Percentiles rank a stretch among this genome's conserved stretches.
These are phyloP conservation scores for Anthonomus grandis DNA, from an alignment of 1,140 invertebrate genomes.

Conservation along the genomic window DNA sequence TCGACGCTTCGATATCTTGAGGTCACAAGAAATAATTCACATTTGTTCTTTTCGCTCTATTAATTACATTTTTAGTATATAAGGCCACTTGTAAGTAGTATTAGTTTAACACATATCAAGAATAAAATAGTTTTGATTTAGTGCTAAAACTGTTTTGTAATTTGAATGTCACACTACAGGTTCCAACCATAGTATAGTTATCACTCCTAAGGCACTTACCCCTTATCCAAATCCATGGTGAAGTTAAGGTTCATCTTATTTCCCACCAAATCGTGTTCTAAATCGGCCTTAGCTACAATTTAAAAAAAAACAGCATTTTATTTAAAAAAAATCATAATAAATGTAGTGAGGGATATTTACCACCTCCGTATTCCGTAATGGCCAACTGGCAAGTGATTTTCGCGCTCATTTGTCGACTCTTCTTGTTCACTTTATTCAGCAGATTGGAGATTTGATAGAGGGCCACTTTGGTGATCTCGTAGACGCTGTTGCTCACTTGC, in stretches of 20 bases:
- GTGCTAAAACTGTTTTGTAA: not conserved
- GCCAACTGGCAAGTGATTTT: conserved; percentile 66
- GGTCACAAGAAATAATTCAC: no score
- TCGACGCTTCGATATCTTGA: no score
- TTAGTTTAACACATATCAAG: no score
- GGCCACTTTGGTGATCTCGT: conserved; percentile 55
- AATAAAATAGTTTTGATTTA: not conserved
- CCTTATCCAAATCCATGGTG: conserved; percentile 60
- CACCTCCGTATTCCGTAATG: conserved; percentile 62
- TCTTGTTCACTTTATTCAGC: conserved; percentile 53
- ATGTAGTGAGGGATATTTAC: conserved; percentile 43
- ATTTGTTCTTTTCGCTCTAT: not conserved
- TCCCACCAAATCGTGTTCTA: conserved; percentile 45
- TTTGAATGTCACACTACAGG: not conserved
- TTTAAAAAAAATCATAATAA: not conserved
- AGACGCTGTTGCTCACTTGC: conserved; percentile 54
- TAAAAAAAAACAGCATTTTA: not conserved
- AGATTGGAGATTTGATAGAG: conserved; percentile 54
- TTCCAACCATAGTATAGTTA: not conserved
- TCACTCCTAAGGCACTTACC: conserved; percentile 35
- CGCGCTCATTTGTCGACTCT: conserved; percentile 55
- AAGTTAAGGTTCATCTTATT: conserved; percentile 65
- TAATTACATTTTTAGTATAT: no score
- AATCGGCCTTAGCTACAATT: conserved; percentile 49
- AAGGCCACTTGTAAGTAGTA: no score